These are phyloP conservation scores for Holacanthus passer DNA, from an alignment of 2,113 vertebrate genomes.

Conservation along the genomic window DNA sequence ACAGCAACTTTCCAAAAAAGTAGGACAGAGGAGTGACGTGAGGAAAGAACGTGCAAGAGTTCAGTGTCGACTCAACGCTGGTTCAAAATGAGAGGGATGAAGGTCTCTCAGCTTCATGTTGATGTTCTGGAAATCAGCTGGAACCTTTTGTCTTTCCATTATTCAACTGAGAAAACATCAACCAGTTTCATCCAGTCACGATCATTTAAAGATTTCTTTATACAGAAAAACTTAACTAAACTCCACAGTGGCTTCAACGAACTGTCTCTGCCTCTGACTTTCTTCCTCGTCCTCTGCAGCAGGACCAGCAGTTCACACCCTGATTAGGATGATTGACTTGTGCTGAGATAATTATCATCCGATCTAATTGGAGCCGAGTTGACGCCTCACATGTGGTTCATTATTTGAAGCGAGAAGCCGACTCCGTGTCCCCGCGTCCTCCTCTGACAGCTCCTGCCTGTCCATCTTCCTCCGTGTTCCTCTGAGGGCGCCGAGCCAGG, in stretches of 20 bases:
- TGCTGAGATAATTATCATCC: conserved; percentile 61
- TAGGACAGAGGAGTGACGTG: conserved; percentile 5
- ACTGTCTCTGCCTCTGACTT: not conserved
- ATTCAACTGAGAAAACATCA: not conserved
- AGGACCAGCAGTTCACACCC: conserved; percentile 20
- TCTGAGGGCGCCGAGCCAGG: conserved; percentile 20
- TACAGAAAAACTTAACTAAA: not conserved
- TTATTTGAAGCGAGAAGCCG: conserved; percentile 56
- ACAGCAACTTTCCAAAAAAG: not conserved
- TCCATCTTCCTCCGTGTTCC: conserved; percentile 49
- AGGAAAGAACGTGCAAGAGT: no score
- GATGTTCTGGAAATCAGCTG: no score
- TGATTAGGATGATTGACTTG: conserved; percentile 54
- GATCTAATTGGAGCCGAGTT: conserved; percentile 62
- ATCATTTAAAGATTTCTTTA: not conserved
- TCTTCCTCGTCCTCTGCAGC: not conserved
- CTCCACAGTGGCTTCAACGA: not conserved
- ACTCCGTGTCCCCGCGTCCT: conserved; percentile 35
- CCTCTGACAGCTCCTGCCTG: conserved; percentile 58
- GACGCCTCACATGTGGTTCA: conserved; percentile 65
- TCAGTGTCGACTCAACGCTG: no score
- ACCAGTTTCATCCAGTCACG: not conserved
- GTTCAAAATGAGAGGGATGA: no score
- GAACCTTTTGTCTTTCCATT: no score
- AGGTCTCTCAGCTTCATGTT: no score